Percentiles rank a stretch among this genome's conserved stretches.
phyloP scores from a whole-genome alignment of 2,113 vertebrate genomes.

The Grammomys dolichurus region DNA sequence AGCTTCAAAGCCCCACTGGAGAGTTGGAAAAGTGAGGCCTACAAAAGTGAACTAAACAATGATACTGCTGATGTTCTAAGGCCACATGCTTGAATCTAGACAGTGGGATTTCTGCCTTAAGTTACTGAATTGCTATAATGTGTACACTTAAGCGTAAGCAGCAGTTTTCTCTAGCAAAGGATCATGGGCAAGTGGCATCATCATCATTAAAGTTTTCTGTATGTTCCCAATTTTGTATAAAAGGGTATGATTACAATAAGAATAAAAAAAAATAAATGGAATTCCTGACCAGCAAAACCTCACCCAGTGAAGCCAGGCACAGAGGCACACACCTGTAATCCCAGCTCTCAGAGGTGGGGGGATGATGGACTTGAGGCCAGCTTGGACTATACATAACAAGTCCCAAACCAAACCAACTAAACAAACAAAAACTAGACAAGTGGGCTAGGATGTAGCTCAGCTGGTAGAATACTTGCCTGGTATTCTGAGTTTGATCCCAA shows the following conservation, averaged over 20 bases:
- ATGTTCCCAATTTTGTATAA: slow-evolving; percentile 15
- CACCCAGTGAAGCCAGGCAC: not conserved
- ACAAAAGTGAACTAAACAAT: slow-evolving; percentile 7
- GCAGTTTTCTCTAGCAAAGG: not conserved
- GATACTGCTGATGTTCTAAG: not conserved
- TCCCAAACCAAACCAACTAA: not conserved
- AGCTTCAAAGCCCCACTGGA: not conserved
- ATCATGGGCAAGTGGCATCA: not conserved
- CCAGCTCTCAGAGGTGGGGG: not conserved
- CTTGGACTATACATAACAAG: not conserved
- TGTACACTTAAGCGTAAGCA: not conserved
- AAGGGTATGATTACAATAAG: slow-evolving; percentile 29
- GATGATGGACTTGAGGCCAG: not conserved
- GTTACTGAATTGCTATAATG: not conserved
- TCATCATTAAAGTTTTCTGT: slow-evolving; percentile 45
- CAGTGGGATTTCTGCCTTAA: not conserved
- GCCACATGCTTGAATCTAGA: not conserved
- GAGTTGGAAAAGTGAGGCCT: slow-evolving; percentile 22
- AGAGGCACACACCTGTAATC: not conserved
- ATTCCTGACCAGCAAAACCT: not conserved
- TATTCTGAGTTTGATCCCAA: not conserved
- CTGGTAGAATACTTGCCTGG: not conserved
- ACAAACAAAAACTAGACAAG: not conserved
- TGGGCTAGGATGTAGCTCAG: not conserved
- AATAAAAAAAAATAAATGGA: slow-evolving; percentile 52